Conservation (phyloP, 2,888 invertebrate species). For the Ophraella communa region DNA sequence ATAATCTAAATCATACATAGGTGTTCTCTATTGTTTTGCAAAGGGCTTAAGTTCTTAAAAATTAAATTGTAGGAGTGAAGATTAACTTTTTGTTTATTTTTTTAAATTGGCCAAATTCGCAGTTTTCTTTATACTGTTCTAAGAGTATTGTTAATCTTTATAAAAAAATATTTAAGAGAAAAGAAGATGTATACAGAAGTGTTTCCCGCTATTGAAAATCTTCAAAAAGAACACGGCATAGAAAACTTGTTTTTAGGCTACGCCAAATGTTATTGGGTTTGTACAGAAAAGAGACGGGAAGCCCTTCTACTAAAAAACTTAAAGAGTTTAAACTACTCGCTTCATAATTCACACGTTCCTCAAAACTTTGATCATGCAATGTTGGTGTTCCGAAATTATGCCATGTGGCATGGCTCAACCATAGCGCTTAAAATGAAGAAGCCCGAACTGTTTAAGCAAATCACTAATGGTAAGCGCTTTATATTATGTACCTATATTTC, state of each 20-base stretch:
- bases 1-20: too few relatives aligned
- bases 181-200: slow-evolving; percentile 42
- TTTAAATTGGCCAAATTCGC: too few relatives aligned
- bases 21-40: too few relatives aligned
- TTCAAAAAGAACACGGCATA: slow-evolving; percentile 33
- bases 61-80: too few relatives aligned
- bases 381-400: slow-evolving; percentile 40
- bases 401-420: slow-evolving; percentile 43
- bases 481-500: slow-evolving; percentile 33
- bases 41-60: too few relatives aligned
- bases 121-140: too few relatives aligned
- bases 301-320: slow-evolving; percentile 46
- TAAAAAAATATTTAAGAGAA: slow-evolving; percentile 31
- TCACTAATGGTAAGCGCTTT: slow-evolving; percentile 44
- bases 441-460: slow-evolving; percentile 36
- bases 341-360: slow-evolving; percentile 42
- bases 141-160: too few relatives aligned
- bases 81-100: too few relatives aligned
- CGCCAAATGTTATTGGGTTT: slow-evolving; percentile 44
- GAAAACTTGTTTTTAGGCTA: slow-evolving; percentile 34
- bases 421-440: slow-evolving; percentile 40
- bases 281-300: slow-evolving; percentile 40
- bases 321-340: slow-evolving; percentile 41
- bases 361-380: slow-evolving; percentile 47
- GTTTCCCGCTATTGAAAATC: slow-evolving; percentile 39